These are phyloP conservation scores for Trissoscelio sp. DNA, from an alignment of 2,888 invertebrate genomes.

Conservation along the genomic window DNA sequence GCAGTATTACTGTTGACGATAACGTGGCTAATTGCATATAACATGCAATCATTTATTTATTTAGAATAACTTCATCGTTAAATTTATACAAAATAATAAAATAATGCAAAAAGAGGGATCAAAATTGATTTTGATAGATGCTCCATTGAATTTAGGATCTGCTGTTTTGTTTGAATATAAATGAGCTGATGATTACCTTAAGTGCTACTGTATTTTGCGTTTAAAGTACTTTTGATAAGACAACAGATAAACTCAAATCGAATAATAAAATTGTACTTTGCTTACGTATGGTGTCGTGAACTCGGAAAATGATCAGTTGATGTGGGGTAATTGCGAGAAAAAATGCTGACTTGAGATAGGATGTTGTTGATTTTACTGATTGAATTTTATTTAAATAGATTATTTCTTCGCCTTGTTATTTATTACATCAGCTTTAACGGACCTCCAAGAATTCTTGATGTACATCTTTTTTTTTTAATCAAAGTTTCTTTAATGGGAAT, in stretches of 20 bases:
- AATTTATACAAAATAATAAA: neutral
- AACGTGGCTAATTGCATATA: slow-evolving; percentile 36
- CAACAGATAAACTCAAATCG: slow-evolving; percentile 17
- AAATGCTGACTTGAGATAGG: slow-evolving; percentile 33
- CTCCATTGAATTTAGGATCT: too few relatives aligned
- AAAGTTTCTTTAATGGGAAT: neutral
- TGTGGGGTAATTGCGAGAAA: slow-evolving; percentile 62
- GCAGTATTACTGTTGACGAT: slow-evolving; percentile 28
- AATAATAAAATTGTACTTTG: slow-evolving; percentile 43
- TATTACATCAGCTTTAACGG: slow-evolving; percentile 50
- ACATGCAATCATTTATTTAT: too few relatives aligned
- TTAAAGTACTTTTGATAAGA: slow-evolving; percentile 33
- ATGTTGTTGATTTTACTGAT: slow-evolving; percentile 55
- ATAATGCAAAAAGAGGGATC: too few relatives aligned
- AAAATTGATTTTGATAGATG: too few relatives aligned
- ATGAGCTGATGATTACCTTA: neutral
- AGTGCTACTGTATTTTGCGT: neutral
- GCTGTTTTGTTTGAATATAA: neutral
- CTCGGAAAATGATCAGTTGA: slow-evolving; percentile 64
- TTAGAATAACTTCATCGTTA: slow-evolving; percentile 36
- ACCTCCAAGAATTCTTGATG: slow-evolving; percentile 1
- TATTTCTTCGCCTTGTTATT: neutral
- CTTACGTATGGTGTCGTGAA: slow-evolving; percentile 54
- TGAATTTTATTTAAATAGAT: slow-evolving; percentile 48
- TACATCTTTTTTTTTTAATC: neutral